phyloP scores from a whole-genome alignment of 1,140 invertebrate species.

The Anagrus nilaparvatae region DNA sequence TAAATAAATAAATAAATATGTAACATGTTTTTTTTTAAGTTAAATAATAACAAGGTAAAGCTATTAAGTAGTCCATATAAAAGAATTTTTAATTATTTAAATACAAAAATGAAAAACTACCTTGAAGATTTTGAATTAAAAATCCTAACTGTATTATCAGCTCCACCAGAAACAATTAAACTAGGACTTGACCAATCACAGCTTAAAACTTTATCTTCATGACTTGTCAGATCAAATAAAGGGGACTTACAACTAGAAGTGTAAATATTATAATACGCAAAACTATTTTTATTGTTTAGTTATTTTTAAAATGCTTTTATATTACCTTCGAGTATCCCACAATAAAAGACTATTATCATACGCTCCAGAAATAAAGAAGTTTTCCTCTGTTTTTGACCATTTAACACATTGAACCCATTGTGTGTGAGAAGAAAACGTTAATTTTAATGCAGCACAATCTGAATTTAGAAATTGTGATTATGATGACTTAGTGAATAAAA shows the following conservation, averaged over 20 bases:
- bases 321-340: slow-evolving; percentile 87
- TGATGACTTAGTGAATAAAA: not conserved
- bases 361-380: slow-evolving; percentile 86
- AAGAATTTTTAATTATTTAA: too few species aligned
- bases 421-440: slow-evolving; percentile 79
- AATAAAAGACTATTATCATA: slow-evolving; percentile 87
- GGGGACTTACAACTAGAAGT: slow-evolving; percentile 75
- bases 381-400: slow-evolving; percentile 76
- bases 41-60: too few species aligned
- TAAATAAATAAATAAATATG: too few species aligned
- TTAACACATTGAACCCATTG: slow-evolving; percentile 84
- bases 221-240: slow-evolving; percentile 85
- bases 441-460: slow-evolving; percentile 82
- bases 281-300: slow-evolving; percentile 2
- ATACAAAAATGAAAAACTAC: too few species aligned
- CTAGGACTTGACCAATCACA: slow-evolving; percentile 87
- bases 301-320: slow-evolving; percentile 6
- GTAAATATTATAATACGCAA: slow-evolving; percentile 1
- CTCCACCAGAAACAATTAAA: slow-evolving; percentile 81
- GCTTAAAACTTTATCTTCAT: slow-evolving; percentile 88
- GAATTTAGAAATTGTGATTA: slow-evolving; percentile 12
- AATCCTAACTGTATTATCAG: slow-evolving; percentile 88
- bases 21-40: too few species aligned
- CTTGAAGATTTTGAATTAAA: slow-evolving; percentile 66
- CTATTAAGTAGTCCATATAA: too few species aligned